phyloP scores from a whole-genome alignment of 2,113 vertebrate species.

The Hippopotamus amphibius region DNA sequence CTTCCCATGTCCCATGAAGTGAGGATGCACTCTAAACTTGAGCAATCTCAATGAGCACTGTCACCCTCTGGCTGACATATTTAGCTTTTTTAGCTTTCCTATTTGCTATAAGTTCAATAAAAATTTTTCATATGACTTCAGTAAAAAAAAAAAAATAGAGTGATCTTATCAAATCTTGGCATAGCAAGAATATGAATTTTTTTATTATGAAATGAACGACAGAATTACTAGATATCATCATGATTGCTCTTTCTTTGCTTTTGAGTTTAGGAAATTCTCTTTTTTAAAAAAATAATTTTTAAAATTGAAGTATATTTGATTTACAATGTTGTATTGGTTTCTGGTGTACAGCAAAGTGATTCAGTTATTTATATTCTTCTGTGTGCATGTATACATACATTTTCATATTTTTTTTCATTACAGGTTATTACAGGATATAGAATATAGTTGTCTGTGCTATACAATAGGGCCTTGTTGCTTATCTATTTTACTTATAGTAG shows the following conservation, averaged over 20 bases:
- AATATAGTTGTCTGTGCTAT: no score
- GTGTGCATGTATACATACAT: no score
- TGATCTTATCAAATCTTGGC: conserved; percentile 40
- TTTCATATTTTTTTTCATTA: no score
- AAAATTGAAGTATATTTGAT: no score
- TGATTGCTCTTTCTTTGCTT: conserved; percentile 10
- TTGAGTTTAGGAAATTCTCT: conserved; percentile 40
- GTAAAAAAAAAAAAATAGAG: conserved; percentile 29
- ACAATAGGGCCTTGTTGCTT: no score
- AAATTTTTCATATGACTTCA: conserved; percentile 26
- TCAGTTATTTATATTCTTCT: no score
- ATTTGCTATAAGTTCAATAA: conserved; percentile 12
- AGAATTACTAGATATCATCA: conserved; percentile 49
- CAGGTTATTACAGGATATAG: no score
- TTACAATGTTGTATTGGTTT: no score
- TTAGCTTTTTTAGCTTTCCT: background rate
- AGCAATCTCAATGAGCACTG: background rate
- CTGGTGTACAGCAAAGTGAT: no score
- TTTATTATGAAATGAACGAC: conserved; percentile 53
- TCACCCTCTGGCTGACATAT: background rate
- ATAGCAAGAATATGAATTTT: conserved; percentile 41
- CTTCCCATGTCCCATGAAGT: background rate
- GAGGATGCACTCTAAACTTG: background rate
- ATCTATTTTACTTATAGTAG: no score
- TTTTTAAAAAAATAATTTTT: background rate